Evolutionary conservation across 1,140 invertebrate genomes (phyloP).

Genomic region (Penaeus indicus): DNA sequence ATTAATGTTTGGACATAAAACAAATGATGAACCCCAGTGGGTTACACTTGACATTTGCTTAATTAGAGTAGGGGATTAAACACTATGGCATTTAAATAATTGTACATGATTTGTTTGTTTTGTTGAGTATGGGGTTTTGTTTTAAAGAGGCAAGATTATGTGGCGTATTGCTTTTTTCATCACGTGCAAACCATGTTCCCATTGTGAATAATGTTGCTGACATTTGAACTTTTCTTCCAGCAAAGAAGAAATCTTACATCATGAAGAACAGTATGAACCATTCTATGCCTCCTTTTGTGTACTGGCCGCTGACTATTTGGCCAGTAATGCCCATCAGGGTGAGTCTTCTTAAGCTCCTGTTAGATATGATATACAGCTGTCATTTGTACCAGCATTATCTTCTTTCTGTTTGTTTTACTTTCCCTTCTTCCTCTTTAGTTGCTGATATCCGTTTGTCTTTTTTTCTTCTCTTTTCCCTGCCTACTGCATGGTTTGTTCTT

Average conservation of each 20-base stretch:
- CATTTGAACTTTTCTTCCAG: constrained; percentile 74
- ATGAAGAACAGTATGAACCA: constrained; percentile 81
- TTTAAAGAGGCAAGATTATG: background rate
- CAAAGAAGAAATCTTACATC: constrained; percentile 80
- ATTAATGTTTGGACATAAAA: too few relatives aligned
- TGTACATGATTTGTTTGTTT: background rate
- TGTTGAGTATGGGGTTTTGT: too few relatives aligned
- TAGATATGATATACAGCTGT: background rate
- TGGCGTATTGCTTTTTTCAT: background rate
- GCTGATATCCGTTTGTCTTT: too few relatives aligned
- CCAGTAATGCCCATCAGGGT: constrained; percentile 78
- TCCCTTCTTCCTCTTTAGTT: too few relatives aligned
- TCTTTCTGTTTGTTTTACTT: background rate
- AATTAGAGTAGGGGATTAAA: too few relatives aligned
- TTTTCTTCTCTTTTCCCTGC: too few relatives aligned
- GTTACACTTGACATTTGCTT: too few relatives aligned
- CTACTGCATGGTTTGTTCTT: too few relatives aligned
- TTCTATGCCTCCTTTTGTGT: constrained; percentile 85
- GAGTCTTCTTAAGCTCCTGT: constrained; percentile 71
- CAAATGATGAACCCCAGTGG: too few relatives aligned
- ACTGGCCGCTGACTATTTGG: constrained; percentile 82
- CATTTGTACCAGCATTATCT: background rate
- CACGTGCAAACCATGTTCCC: background rate
- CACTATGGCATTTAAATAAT: background rate
- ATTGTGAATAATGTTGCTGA: background rate